Evolutionary conservation across 64 coral and sea anemone genomes (phyloP), one percentile per base, ranked within the genome.

Genomic region (Exaiptasia diaphana): DNA sequence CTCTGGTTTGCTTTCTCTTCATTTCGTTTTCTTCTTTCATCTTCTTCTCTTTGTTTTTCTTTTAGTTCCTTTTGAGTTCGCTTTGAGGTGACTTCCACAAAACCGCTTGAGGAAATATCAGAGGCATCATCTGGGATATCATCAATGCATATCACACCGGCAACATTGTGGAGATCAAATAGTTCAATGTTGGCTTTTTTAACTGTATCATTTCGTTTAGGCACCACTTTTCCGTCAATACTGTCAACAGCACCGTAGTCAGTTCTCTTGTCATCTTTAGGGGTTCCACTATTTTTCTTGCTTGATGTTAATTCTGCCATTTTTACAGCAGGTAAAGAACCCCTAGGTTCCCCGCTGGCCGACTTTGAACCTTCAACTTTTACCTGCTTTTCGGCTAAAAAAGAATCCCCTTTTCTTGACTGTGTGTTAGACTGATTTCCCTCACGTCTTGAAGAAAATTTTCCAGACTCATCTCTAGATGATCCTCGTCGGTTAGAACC

Each of bases 341-440:
- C 74, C 75, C 76, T 83, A 91, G 89, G 80, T 63, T 92, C 91
- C 79, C 72, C 73, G 81, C 78, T 78, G 52, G 74, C 61, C 73
- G 53, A 34, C 65, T 82, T 86, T 63, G 95, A 92, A 93, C 95
- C 95, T 33, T 89, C 95, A 93, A 58, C 90, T 88, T 88, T 88
- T 93, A 83, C 95, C 95, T 99, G 95, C 95, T 72, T 99, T 93
- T 99, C 90, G 39, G 64, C 90, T 99, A 99, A 99, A 99, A 99
- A 99, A 99, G 89, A 52, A 78, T 99, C 95, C 41, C 79, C 61
- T 44, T 92, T 81, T 68, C 81, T 85, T 40, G 73, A 71, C 75
- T 59, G 79, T 63, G 63, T 83, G 24, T 75, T 88, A 45, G 73
- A 32, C 5, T 71, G 76, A 43, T 56, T 64, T 64, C 83, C 64